These are phyloP conservation scores for Pipistrellus pipistrellus DNA, from an alignment of 2,797 vertebrate species.

Conservation along the genomic window DNA sequence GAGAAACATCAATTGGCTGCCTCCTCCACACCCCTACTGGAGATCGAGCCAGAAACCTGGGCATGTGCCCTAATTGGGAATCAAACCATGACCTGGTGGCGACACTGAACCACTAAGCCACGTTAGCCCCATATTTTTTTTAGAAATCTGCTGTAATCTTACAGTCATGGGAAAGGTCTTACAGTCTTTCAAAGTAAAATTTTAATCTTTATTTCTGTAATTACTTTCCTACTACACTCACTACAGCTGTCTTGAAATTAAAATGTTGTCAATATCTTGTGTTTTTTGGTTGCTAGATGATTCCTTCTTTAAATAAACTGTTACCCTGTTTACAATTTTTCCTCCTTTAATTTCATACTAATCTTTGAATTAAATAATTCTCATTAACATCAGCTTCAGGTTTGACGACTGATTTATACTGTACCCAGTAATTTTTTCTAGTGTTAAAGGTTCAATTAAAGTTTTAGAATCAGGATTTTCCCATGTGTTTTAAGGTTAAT, in stretches of 20 bases:
- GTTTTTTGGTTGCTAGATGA: background rate
- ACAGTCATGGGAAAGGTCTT: background rate
- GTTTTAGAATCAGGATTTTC: constrained; percentile 6
- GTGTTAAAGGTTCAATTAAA: constrained; percentile 4
- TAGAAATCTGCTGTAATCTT: background rate
- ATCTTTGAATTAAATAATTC: constrained; percentile 31
- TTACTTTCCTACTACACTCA: background rate
- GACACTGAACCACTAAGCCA: background rate
- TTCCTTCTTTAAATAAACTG: background rate
- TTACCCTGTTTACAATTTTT: background rate
- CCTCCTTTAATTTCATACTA: background rate
- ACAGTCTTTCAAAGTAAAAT: background rate
- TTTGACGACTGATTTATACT: constrained; percentile 27
- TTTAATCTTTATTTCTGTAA: constrained; percentile 16
- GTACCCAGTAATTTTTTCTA: background rate
- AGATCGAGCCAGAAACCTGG: background rate
- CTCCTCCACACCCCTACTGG: background rate
- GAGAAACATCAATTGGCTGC: background rate
- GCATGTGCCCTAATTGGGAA: background rate
- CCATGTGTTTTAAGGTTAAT: background rate
- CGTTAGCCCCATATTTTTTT: background rate
- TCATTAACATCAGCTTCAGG: constrained; percentile 18
- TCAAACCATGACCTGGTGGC: background rate
- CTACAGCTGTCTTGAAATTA: background rate
- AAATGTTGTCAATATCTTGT: background rate